phyloP scores from a whole-genome alignment of 2,113 vertebrate species.

The Oreochromis tanganicae region DNA sequence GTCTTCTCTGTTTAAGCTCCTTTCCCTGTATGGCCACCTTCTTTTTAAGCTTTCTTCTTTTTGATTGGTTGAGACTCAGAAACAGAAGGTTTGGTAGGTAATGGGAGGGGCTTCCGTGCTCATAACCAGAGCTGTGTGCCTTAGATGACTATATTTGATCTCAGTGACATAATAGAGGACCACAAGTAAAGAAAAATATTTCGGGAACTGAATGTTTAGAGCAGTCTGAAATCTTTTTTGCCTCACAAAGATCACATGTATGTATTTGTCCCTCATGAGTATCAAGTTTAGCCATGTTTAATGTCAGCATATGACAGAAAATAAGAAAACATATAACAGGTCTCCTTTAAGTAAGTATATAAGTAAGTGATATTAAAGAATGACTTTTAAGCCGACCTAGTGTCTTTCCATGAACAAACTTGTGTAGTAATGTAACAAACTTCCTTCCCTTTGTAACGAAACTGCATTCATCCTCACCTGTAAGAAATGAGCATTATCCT shows the following conservation, averaged over 20 bases:
- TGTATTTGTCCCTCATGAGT: neutral
- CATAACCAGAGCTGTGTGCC: neutral
- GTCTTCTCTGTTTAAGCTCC: neutral
- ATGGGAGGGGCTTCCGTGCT: neutral
- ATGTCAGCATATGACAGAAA: neutral
- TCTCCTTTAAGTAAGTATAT: neutral
- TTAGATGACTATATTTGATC: neutral
- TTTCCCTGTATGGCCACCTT: neutral
- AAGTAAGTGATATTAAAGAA: neutral
- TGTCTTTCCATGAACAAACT: neutral
- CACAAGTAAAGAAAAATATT: neutral
- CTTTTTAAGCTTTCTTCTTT: neutral
- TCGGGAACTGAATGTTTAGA: neutral
- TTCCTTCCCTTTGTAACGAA: neutral
- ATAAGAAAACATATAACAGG: neutral
- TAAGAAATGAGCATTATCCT: slow-evolving; percentile 48
- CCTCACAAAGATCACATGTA: neutral
- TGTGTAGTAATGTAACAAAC: neutral
- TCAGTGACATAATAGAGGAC: neutral
- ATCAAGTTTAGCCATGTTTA: neutral
- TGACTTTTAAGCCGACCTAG: neutral
- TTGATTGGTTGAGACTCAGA: neutral
- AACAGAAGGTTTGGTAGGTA: neutral
- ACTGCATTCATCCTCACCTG: slow-evolving; percentile 38
- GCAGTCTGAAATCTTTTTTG: neutral